Evolutionary conservation across 1,140 invertebrate genomes (phyloP), one percentile per base, ranked within the genome.

Genomic region (Drosophila ironensis): DNA sequence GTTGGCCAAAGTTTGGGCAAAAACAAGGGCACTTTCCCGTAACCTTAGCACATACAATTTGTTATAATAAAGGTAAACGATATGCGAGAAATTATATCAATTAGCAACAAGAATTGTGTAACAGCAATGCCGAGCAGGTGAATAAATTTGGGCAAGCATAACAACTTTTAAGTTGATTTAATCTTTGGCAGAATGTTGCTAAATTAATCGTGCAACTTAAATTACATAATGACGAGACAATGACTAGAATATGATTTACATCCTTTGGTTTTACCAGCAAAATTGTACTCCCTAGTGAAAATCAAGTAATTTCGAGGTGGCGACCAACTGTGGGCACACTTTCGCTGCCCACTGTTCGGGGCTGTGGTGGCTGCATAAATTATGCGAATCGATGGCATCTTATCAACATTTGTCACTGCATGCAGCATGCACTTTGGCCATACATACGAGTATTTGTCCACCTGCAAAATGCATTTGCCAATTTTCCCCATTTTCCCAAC

Each of bases 321-420:
- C 37, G n/a, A n/a, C n/a, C n/a, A n/a, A n/a, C 30, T 22, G 1
- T 19, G 14, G 14, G n/a, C 42, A 11, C 25, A 53, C 24, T 30
- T 35, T 22, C 24, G 8, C 1, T 1, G 8, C 20, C 14, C 60
- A 68, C 64, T 54, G 64, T 68, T 9, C 24, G 4, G n/a, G 4
- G 1, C 19, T 0, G 12, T 14, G 1, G 9, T 46, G 41, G 46
- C 46, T 45, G 45, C 67, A 68, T 51, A 68, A 70, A 68, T 70
- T 56, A 70, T 70, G 67, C 28, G 63, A 67, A 68, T 68, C 63
- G 52, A 59, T 70, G 63, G 51, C 67, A 68, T 68, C 67, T 70
- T 70, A 70, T 68, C 63, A 59, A 68, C 67, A 70, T 70, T 69
- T 69, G 51, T 69, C 61, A 66, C 50, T 64, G 48, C 60, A 28